A percentile compares a stretch with the other conserved stretches of the same genome.
These are phyloP conservation scores for Temnopleurus reevesii DNA, from an alignment of 53 echinoderm and acorn worm genomes.

Conservation along the genomic window DNA sequence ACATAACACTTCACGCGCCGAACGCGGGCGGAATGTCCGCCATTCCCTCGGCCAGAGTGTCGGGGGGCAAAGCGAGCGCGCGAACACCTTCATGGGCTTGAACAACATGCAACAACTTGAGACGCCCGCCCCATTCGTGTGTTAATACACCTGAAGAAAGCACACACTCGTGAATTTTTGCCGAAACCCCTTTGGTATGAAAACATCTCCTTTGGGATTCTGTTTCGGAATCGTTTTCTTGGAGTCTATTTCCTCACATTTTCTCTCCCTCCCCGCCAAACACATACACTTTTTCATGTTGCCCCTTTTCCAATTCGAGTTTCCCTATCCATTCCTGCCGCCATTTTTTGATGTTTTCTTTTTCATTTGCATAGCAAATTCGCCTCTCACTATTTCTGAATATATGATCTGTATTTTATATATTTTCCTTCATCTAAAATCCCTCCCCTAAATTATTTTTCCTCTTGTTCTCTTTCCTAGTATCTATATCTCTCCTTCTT, in stretches of 20 bases:
- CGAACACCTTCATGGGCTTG: not conserved
- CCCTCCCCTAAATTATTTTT: not conserved
- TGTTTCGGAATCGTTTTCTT: no score
- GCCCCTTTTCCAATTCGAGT: not conserved
- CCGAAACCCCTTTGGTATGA: constrained; percentile 12
- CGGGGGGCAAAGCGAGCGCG: not conserved
- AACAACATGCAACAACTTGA: not conserved
- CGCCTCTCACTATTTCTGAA: not conserved
- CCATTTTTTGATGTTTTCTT: not conserved
- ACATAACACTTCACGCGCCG: not conserved
- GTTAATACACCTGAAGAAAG: constrained; percentile 46
- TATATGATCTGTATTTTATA: not conserved
- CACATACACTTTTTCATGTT: not conserved
- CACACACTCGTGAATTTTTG: constrained; percentile 42
- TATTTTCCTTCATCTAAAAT: not conserved
- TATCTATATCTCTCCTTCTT: not conserved
- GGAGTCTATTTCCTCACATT: not conserved
- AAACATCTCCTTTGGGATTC: constrained; percentile 57
- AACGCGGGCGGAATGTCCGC: not conserved
- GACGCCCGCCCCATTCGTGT: not conserved
- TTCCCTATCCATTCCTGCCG: not conserved
- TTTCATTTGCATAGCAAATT: not conserved
- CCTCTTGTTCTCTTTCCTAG: no score
- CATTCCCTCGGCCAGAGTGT: not conserved
- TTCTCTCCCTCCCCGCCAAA: not conserved